Conservation (phyloP, 2,797 vertebrate genomes). For the Phrynocephalus forsythii region DNA sequence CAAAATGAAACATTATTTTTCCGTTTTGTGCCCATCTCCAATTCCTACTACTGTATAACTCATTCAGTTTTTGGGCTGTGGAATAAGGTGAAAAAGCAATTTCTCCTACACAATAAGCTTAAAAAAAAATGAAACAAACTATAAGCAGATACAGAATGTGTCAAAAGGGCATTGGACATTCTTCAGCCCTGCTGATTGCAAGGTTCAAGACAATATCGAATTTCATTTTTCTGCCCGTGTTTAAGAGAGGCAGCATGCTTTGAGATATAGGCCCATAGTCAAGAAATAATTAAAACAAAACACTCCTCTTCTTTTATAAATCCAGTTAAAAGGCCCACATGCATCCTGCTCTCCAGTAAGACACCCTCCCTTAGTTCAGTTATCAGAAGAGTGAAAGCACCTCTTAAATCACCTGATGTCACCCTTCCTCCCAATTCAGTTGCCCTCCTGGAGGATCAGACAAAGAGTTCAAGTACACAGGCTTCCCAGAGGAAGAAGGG, state of each 20-base stretch:
- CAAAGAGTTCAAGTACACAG: not conserved
- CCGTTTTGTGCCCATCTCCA: too few relatives aligned
- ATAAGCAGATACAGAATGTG: conserved; percentile 26
- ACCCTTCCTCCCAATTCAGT: not conserved
- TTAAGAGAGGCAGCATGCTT: not conserved
- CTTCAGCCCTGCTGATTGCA: conserved; percentile 50
- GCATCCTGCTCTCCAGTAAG: not conserved
- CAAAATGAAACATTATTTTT: too few relatives aligned
- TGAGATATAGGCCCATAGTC: conserved; percentile 5
- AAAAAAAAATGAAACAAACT: not conserved
- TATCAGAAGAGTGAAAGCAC: not conserved
- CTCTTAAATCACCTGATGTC: not conserved
- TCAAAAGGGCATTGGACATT: conserved; percentile 32
- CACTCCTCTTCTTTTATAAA: conserved; percentile 15
- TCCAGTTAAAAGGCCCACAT: not conserved
- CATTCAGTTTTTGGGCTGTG: not conserved
- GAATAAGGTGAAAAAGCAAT: not conserved
- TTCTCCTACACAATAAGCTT: not conserved
- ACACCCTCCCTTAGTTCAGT: conserved; percentile 14
- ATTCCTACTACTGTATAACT: too few relatives aligned
- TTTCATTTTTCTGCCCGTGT: not conserved
- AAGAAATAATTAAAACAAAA: conserved; percentile 20
- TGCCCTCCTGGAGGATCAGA: not conserved
- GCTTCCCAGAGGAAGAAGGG: not conserved
- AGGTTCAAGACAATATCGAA: not conserved